These are phyloP conservation scores for Bufo gargarizans DNA, from an alignment of 2,113 vertebrate genomes.

Conservation along the genomic window DNA sequence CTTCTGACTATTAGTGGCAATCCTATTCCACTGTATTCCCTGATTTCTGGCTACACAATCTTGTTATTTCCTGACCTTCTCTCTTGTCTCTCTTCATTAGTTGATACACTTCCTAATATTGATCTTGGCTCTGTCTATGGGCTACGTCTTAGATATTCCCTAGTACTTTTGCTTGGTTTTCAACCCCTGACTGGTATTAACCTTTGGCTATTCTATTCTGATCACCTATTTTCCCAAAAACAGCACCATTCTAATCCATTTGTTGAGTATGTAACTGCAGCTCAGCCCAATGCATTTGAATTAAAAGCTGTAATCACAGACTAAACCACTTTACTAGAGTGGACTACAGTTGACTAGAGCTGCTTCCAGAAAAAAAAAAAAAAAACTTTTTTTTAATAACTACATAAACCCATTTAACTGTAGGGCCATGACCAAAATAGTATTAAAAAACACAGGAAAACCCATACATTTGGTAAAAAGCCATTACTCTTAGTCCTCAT, in stretches of 20 bases:
- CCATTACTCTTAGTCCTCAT: too few species aligned
- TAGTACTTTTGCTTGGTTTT: not conserved
- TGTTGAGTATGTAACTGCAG: not conserved
- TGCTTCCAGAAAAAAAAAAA: too few species aligned
- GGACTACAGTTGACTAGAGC: not conserved
- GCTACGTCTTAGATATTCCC: not conserved
- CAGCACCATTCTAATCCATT: not conserved
- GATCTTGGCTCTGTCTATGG: not conserved
- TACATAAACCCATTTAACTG: too few species aligned
- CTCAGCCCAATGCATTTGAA: not conserved
- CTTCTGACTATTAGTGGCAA: not conserved
- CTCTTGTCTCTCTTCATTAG: not conserved
- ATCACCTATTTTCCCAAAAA: not conserved
- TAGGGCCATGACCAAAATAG: too few species aligned
- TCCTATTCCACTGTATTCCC: not conserved
- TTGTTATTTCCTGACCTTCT: not conserved
- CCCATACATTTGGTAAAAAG: too few species aligned
- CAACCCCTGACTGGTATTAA: not conserved
- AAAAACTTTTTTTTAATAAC: too few species aligned
- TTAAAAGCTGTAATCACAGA: not conserved
- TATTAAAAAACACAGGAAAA: too few species aligned
- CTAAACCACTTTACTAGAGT: not conserved
- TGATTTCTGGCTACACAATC: not conserved
- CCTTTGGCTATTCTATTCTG: not conserved
- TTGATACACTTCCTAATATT: not conserved